Conservation (phyloP, 2,113 vertebrate genomes). For the Illadopsis cleaveri region DNA sequence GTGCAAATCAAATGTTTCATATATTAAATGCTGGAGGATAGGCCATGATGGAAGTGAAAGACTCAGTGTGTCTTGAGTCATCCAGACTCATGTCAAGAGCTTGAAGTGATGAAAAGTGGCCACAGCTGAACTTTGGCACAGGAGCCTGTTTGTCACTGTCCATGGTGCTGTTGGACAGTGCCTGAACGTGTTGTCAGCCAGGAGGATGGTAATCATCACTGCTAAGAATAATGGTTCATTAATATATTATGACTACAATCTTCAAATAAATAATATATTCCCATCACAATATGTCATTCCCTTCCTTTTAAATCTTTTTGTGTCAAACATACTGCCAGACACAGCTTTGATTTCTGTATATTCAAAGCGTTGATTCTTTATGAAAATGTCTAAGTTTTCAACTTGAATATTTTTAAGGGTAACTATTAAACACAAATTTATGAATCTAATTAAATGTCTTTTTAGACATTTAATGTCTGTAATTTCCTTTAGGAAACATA, state of each 20-base stretch:
- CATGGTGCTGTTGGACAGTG: slow-evolving; percentile 48
- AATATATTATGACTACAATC: not conserved
- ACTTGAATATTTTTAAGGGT: not conserved
- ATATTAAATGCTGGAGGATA: not conserved
- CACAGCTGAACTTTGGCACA: accelerated
- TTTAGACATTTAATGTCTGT: not conserved
- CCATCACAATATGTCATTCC: not conserved
- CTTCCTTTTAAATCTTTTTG: not conserved
- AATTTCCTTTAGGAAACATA: not conserved
- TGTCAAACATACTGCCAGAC: not conserved
- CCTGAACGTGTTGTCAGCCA: accelerated
- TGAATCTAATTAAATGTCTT: not conserved
- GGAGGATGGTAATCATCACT: not conserved
- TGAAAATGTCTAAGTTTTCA: not conserved
- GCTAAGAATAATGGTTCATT: not conserved
- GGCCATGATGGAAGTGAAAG: not conserved
- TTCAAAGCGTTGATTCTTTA: not conserved
- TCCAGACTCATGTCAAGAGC: not conserved
- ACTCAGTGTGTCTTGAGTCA: not conserved
- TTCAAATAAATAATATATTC: not conserved
- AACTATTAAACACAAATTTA: not conserved
- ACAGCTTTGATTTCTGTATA: not conserved
- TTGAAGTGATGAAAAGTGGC: not conserved
- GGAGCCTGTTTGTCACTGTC: slow-evolving; percentile 45
- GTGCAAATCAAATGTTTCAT: not conserved